phyloP scores from a whole-genome alignment of 2,113 vertebrate species.

The Cardinalis cardinalis region DNA sequence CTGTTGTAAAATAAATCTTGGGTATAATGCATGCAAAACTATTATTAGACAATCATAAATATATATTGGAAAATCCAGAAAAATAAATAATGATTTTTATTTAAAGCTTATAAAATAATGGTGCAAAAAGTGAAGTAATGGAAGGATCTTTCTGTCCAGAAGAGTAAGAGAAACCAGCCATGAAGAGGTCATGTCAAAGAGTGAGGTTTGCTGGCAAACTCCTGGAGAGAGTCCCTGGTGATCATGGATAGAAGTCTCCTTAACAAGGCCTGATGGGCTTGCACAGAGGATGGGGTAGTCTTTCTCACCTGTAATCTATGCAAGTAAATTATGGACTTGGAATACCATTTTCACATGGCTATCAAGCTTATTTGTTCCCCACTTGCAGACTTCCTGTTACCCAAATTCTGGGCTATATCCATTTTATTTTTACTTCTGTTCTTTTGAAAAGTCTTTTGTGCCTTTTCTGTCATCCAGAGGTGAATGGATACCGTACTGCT shows the following conservation, averaged over 20 bases:
- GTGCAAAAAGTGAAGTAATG: not conserved
- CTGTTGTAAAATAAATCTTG: not conserved
- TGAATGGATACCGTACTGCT: not conserved
- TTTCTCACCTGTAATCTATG: not conserved
- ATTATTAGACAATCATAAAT: not conserved
- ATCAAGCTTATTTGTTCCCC: not conserved
- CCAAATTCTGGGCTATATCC: not conserved
- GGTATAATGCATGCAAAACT: not conserved
- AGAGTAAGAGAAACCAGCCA: not conserved
- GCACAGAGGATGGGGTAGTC: not conserved
- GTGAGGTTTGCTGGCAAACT: rapidly evolving
- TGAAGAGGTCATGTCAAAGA: not conserved
- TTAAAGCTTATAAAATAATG: not conserved
- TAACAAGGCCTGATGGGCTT: not conserved
- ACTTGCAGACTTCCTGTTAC: not conserved
- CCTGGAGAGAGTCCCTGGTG: not conserved
- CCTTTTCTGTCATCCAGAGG: not conserved
- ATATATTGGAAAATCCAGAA: not conserved
- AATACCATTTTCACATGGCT: not conserved
- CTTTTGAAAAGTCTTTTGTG: not conserved
- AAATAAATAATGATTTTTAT: not conserved
- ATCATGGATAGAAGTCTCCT: not conserved
- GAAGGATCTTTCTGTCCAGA: not conserved
- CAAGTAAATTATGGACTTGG: not conserved
- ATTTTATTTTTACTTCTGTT: not conserved